A percentile compares a stretch with the other conserved stretches of the same genome.
Evolutionary conservation across 2,797 vertebrate genomes (phyloP).

Genomic region (Melopsittacus undulatus): DNA sequence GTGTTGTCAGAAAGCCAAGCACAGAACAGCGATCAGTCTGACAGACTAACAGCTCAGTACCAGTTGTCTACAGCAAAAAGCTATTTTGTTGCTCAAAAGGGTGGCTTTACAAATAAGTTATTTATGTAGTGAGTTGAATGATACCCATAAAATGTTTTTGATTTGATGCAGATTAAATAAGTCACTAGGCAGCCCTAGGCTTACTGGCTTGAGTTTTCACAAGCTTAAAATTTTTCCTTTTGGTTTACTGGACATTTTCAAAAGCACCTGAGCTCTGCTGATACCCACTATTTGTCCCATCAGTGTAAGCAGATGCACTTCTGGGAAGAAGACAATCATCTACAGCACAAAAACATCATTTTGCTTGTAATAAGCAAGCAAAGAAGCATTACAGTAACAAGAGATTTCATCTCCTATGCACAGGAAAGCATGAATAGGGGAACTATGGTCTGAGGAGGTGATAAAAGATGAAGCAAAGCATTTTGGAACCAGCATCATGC

Average conservation of each 20-base stretch:
- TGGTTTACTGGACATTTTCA: background rate
- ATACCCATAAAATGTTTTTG: background rate
- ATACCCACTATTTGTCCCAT: background rate
- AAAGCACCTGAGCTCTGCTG: background rate
- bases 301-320: fast-evolving
- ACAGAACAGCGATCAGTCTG: background rate
- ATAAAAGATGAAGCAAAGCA: background rate
- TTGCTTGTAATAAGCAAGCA: background rate
- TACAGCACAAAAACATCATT: background rate
- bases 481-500: background rate
- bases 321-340: background rate
- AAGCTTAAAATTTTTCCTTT: background rate
- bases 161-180: background rate
- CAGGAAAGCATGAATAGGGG: background rate
- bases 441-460: background rate
- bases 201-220: background rate
- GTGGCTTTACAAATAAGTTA: background rate
- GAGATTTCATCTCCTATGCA: background rate
- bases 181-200: background rate
- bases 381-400: background rate
- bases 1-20: background rate
- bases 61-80: background rate
- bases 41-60: background rate
- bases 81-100: background rate
- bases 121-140: background rate